Evolutionary conservation across 2,888 invertebrate species (phyloP).

Genomic region (Anoplius nigerrimus): DNA sequence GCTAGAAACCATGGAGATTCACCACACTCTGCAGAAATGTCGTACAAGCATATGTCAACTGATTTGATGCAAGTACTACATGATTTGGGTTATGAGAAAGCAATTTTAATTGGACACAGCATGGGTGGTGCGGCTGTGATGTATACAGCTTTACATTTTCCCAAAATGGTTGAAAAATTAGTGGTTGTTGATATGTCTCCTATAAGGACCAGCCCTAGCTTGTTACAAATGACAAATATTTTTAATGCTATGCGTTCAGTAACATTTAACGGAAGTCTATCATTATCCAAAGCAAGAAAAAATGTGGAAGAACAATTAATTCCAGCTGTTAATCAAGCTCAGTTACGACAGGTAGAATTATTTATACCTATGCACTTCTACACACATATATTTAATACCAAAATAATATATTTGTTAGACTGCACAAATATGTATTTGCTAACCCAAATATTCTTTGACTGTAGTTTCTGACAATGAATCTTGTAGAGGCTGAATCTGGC

Average conservation of each 20-base stretch:
- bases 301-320: constrained; percentile 82
- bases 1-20: constrained; percentile 97
- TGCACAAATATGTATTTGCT: background rate
- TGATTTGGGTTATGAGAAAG: constrained; percentile 80
- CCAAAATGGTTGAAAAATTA: constrained; percentile 80
- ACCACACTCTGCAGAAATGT: constrained; percentile 85
- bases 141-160: constrained; percentile 86
- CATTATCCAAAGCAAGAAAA: constrained; percentile 84
- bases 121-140: constrained; percentile 97
- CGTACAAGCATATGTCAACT: constrained; percentile 83
- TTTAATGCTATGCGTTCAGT: constrained; percentile 83
- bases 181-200: constrained; percentile 86
- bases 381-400: background rate
- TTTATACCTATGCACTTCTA: background rate
- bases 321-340: constrained; percentile 77
- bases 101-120: constrained; percentile 90
- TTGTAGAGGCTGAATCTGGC: constrained; percentile 82
- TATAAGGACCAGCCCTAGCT: constrained; percentile 79
- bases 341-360: constrained; percentile 76
- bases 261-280: constrained; percentile 78
- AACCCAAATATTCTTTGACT: constrained; percentile 63
- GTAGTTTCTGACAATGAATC: constrained; percentile 90
- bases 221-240: constrained; percentile 79
- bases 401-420: background rate
- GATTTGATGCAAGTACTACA: constrained; percentile 84